phyloP scores from a whole-genome alignment of 2,113 vertebrate species.

The Istiophorus platypterus region DNA sequence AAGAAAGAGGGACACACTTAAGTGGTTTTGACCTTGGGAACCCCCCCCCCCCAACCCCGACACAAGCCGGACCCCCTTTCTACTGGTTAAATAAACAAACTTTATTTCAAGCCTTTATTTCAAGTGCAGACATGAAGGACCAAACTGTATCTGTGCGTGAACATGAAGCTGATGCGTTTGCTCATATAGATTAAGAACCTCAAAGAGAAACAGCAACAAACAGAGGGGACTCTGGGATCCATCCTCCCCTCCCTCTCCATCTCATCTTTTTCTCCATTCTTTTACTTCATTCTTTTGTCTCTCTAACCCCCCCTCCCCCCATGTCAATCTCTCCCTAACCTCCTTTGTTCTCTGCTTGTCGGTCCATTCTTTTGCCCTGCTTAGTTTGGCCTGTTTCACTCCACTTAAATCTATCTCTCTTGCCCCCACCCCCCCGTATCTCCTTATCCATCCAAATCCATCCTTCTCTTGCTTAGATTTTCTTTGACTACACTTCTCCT shows the following conservation, averaged over 20 bases:
- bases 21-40: constrained; percentile 84
- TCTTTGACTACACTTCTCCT: constrained; percentile 68
- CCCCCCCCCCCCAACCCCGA: constrained; percentile 36
- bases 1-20: constrained; percentile 81
- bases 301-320: constrained; percentile 42
- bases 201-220: constrained; percentile 64
- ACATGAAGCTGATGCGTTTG: constrained; percentile 50
- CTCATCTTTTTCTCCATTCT: constrained; percentile 54
- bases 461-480: constrained; percentile 68
- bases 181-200: constrained; percentile 72
- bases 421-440: constrained; percentile 13
- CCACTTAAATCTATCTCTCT: constrained; percentile 59
- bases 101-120: constrained; percentile 56
- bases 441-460: constrained; percentile 69
- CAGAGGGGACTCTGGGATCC: constrained; percentile 68
- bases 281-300: constrained; percentile 43
- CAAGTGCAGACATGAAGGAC: constrained; percentile 49
- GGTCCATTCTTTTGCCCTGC: constrained; percentile 67
- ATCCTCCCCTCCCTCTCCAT: constrained; percentile 7
- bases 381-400: constrained; percentile 74
- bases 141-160: constrained; percentile 41
- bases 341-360: constrained; percentile 69
- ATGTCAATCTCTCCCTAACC: constrained; percentile 63
- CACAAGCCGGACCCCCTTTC: constrained; percentile 18
- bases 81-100: constrained; percentile 73